These are phyloP conservation scores for Ibycter americanus DNA, from an alignment of 2,797 vertebrate genomes.

Conservation along the genomic window DNA sequence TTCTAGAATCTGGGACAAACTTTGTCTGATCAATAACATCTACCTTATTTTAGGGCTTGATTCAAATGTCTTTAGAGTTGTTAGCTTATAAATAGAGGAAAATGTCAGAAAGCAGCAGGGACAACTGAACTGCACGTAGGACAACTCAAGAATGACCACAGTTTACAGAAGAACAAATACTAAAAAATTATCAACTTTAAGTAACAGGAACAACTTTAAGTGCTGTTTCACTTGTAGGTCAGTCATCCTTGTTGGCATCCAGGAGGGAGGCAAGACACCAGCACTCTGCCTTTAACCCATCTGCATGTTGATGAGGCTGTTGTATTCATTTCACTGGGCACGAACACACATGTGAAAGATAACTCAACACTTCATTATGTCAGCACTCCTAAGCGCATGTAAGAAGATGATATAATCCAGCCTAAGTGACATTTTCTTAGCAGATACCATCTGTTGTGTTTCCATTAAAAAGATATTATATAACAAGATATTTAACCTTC, in stretches of 20 bases:
- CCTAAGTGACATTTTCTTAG: slow-evolving; percentile 27
- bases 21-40: not conserved
- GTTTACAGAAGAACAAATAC: not conserved
- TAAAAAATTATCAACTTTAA: not conserved
- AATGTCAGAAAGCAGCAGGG: not conserved
- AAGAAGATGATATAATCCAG: slow-evolving; percentile 43
- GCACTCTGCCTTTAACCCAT: not conserved
- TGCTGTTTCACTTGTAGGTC: not conserved
- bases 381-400: not conserved
- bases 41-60: slow-evolving; percentile 1
- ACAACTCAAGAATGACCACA: not conserved
- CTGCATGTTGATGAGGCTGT: not conserved
- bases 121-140: not conserved
- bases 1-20: not conserved
- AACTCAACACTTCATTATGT: not conserved
- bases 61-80: not conserved
- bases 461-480: slow-evolving; percentile 42
- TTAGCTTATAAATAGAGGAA: not conserved
- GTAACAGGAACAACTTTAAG: not conserved
- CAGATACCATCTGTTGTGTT: slow-evolving; percentile 57
- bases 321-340: not conserved
- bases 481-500: slow-evolving; percentile 39
- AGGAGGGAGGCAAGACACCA: not conserved
- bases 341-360: not conserved
- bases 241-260: not conserved